Evolutionary conservation across 2,888 invertebrate species (phyloP).

Genomic region (Carabus problematicus): DNA sequence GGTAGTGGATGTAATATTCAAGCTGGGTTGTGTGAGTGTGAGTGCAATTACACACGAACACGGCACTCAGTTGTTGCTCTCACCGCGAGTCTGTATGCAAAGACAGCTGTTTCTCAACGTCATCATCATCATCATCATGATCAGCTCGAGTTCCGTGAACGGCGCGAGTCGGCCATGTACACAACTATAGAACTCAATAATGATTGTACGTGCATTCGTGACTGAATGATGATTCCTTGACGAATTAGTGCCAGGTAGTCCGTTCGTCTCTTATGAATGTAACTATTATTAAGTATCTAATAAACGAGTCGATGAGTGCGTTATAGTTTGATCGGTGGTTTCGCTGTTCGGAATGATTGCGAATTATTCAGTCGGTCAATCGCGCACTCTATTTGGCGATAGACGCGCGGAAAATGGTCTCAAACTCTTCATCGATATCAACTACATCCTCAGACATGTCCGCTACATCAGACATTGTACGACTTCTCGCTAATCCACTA

Average conservation of each 20-base stretch:
- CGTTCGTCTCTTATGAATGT: too few species aligned
- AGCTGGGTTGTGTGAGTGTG: conserved; percentile 14
- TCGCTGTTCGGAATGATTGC: conserved; percentile 22
- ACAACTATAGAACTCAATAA: too few species aligned
- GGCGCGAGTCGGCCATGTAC: background rate
- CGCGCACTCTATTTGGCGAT: conserved; percentile 24
- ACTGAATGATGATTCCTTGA: too few species aligned
- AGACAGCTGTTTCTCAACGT: too few species aligned
- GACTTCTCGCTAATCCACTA: conserved; percentile 68
- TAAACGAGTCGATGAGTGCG: conserved; percentile 12
- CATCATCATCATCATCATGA: too few species aligned
- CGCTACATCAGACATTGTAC: conserved; percentile 78
- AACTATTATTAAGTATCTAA: too few species aligned
- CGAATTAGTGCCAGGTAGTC: too few species aligned
- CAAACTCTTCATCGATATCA: conserved; percentile 88
- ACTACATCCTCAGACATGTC: conserved; percentile 75
- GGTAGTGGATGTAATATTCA: conserved; percentile 23
- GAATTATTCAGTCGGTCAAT: conserved; percentile 1
- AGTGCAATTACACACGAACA: conserved; percentile 26
- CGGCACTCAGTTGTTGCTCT: conserved; percentile 18
- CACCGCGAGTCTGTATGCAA: conserved; percentile 8
- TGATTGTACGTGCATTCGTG: too few species aligned
- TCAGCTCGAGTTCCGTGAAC: conserved; percentile 13
- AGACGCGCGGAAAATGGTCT: conserved; percentile 71
- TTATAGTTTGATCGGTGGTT: conserved; percentile 5